Evolutionary conservation across 2,113 vertebrate species (phyloP), one percentile per base, ranked within the genome.

Genomic region (Phalacrocorax carbo): DNA sequence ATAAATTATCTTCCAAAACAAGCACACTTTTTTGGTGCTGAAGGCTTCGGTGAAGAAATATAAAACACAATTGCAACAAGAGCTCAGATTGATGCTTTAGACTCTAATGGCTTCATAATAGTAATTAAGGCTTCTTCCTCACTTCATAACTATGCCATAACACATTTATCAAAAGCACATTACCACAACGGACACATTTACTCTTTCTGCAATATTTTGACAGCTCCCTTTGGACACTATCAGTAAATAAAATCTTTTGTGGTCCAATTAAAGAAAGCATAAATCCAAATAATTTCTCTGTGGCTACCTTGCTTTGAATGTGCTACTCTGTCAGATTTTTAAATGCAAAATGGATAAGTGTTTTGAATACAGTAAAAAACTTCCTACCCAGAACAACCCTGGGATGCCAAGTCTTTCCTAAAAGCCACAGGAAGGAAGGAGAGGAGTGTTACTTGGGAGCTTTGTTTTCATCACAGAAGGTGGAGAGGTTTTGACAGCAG

Each of bases 101-200:
- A 95, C 75, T 85, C 84, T 96, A 97, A 97, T 94, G 91, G 94
- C 94, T 97, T 91, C 75, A 10, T 62, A 97, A 86, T 84, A 94
- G 95, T 94, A 96, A 97, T 97, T 96, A 97, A 97, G 75, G 91
- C 87, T 97, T 94, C 91, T 86, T 91, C 90, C 91, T 73, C 87
- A 81, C 86, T 97, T 94, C 78, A 21, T 91, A 97, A 97, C 94
- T 80, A 72, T 62, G 84, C 89, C 68, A 82, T 93, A 94, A 96
- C 65, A 75, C 94, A 95, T 96, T 97, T 94, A 96, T 96, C 96
- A 94, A 96, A 91, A 95, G 91, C 93, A 49, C 91, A 91, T 96
- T 91, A 94, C 94, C 88, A 66, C 93, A 93, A 82, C 55, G 84
- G 91, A 93, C 26, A 1, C 82, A 58, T 94, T 94, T 81, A 54